Conservation (phyloP, 2,113 vertebrate genomes). For the Puntigrus tetrazona region DNA sequence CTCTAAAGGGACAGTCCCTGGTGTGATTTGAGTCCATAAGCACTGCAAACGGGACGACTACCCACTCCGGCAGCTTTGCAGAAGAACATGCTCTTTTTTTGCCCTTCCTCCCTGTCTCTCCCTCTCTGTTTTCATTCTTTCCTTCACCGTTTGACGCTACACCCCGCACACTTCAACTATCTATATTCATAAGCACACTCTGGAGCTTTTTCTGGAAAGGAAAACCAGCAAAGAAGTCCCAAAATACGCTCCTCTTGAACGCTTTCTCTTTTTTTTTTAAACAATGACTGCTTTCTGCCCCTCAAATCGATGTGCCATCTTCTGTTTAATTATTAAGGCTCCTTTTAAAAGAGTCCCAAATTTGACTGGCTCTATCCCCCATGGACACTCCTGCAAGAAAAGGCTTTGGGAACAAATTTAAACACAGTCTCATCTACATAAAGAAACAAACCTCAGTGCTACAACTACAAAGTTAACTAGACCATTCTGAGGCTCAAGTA, state of each 20-base stretch:
- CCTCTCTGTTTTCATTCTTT: slow-evolving; percentile 67
- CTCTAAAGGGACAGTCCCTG: slow-evolving; percentile 89
- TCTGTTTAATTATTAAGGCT: slow-evolving; percentile 89
- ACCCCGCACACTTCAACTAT: slow-evolving; percentile 50
- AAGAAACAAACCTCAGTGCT: slow-evolving; percentile 57
- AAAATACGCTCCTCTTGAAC: slow-evolving; percentile 89
- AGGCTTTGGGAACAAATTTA: slow-evolving; percentile 89
- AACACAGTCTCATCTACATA: slow-evolving; percentile 79
- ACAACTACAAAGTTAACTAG: slow-evolving; percentile 42
- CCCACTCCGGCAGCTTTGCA: slow-evolving; percentile 84
- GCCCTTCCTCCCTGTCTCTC: slow-evolving; percentile 77
- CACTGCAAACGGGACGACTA: slow-evolving; percentile 81
- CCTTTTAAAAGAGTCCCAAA: slow-evolving; percentile 88
- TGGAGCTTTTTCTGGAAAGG: slow-evolving; percentile 56
- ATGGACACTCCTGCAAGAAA: slow-evolving; percentile 92
- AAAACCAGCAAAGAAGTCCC: slow-evolving; percentile 85
- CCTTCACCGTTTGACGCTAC: slow-evolving; percentile 74
- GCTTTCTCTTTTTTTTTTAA: slow-evolving; percentile 75
- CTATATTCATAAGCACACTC: slow-evolving; percentile 31
- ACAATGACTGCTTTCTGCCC: slow-evolving; percentile 68
- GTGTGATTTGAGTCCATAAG: slow-evolving; percentile 86
- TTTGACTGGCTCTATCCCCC: slow-evolving; percentile 86
- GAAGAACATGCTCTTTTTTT: slow-evolving; percentile 76
- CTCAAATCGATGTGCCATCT: slow-evolving; percentile 89
- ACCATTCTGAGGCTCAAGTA: slow-evolving; percentile 37